phyloP scores from a whole-genome alignment of 2,113 vertebrate genomes.

The Etheostoma cragini region DNA sequence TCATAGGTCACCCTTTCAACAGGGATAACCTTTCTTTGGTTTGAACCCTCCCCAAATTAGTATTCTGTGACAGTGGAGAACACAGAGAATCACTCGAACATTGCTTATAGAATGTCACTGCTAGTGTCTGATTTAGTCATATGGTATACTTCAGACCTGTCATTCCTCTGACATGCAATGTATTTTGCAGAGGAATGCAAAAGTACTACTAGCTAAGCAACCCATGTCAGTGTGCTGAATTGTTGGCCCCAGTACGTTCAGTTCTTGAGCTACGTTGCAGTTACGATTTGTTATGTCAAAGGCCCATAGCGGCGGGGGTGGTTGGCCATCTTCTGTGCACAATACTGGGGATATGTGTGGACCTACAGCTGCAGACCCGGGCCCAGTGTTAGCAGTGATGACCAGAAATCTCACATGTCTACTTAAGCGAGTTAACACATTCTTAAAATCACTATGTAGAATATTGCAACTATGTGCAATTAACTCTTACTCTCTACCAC shows the following conservation, averaged over 20 bases:
- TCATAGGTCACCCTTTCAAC: conserved; percentile 36
- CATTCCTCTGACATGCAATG: neutral
- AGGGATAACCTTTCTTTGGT: conserved; percentile 36
- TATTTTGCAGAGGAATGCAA: conserved; percentile 9
- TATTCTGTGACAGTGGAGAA: conserved; percentile 10
- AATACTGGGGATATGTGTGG: neutral
- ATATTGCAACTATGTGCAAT: conserved; percentile 34
- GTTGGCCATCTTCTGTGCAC: neutral
- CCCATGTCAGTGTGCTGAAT: neutral
- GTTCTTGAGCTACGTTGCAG: neutral
- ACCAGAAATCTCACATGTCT: neutral
- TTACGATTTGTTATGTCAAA: conserved; percentile 25
- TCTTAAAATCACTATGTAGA: conserved; percentile 10
- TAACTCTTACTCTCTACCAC: conserved; percentile 28
- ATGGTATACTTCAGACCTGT: neutral
- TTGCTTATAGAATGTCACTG: neutral
- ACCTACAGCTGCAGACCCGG: neutral
- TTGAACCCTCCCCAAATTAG: conserved; percentile 19
- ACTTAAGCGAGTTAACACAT: conserved; percentile 1
- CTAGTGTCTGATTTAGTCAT: conserved; percentile 10
- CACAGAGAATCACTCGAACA: neutral
- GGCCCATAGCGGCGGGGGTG: neutral
- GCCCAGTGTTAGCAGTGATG: neutral
- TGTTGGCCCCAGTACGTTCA: neutral
- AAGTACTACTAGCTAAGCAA: neutral